Evolutionary conservation across 2,888 invertebrate genomes (phyloP).

Genomic region (Phengaris arion): DNA sequence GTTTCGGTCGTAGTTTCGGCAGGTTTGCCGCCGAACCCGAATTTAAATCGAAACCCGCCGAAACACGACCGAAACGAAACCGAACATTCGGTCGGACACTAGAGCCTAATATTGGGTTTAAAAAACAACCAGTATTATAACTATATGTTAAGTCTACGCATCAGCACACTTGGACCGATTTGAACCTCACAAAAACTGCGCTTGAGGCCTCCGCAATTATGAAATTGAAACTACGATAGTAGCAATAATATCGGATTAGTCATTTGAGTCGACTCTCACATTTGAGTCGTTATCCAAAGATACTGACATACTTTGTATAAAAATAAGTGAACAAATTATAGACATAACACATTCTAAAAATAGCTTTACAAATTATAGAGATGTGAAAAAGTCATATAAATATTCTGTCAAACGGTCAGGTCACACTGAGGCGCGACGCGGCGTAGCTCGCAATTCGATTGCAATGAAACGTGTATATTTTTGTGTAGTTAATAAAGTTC

Average conservation of each 20-base stretch:
- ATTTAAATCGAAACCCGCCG: no score
- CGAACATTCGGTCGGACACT: no score
- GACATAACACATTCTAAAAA: neutral
- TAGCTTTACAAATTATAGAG: neutral
- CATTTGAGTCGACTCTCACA: neutral
- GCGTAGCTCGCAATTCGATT: no score
- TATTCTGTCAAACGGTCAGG: no score
- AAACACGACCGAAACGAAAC: no score
- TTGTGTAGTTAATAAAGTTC: no score
- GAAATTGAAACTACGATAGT: slow-evolving; percentile 11
- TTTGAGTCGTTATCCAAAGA: neutral
- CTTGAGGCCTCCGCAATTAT: slow-evolving; percentile 58
- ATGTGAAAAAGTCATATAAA: neutral
- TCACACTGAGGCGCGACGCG: no score
- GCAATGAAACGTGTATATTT: no score
- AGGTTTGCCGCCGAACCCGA: no score
- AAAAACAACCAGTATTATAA: slow-evolving; percentile 39
- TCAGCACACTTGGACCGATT: slow-evolving; percentile 34
- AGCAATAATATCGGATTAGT: neutral
- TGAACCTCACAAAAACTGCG: slow-evolving; percentile 40
- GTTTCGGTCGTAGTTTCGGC: no score
- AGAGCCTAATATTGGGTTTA: no score
- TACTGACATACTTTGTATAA: neutral
- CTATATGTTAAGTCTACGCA: slow-evolving; percentile 39
- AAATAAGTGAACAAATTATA: neutral